Evolutionary conservation across 2,113 vertebrate genomes (phyloP).

Genomic region (Pantherophis guttatus): DNA sequence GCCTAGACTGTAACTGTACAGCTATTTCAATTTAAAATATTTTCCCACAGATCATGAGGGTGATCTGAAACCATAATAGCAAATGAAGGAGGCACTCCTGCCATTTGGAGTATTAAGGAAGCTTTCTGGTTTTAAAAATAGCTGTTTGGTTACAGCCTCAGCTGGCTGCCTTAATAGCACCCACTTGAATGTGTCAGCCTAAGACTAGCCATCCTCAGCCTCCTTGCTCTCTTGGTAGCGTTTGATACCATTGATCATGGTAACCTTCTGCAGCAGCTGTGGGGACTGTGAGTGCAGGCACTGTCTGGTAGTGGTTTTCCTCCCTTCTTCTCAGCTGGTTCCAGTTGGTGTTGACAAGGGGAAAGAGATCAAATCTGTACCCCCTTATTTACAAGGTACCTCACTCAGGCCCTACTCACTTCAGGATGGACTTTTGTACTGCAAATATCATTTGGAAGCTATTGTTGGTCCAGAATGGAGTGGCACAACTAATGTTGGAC

Average conservation of each 20-base stretch:
- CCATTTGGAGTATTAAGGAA: too few relatives aligned
- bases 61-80: too few relatives aligned
- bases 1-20: too few relatives aligned
- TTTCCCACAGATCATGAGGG: neutral
- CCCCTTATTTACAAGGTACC: neutral
- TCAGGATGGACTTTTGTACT: neutral
- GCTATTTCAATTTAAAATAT: neutral
- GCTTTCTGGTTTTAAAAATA: neutral
- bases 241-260: neutral
- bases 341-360: neutral
- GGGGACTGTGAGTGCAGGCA: neutral
- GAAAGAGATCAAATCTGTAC: neutral
- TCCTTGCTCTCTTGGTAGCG: neutral
- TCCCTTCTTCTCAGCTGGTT: neutral
- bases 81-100: too few relatives aligned
- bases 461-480: neutral
- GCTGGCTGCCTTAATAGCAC: neutral
- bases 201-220: neutral
- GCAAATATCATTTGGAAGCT: neutral
- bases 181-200: neutral
- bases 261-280: neutral
- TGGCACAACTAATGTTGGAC: neutral
- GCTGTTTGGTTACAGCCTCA: neutral
- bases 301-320: neutral
- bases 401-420: neutral